These are phyloP conservation scores for Columba livia DNA, from an alignment of 2,113 vertebrate genomes.

Conservation along the genomic window DNA sequence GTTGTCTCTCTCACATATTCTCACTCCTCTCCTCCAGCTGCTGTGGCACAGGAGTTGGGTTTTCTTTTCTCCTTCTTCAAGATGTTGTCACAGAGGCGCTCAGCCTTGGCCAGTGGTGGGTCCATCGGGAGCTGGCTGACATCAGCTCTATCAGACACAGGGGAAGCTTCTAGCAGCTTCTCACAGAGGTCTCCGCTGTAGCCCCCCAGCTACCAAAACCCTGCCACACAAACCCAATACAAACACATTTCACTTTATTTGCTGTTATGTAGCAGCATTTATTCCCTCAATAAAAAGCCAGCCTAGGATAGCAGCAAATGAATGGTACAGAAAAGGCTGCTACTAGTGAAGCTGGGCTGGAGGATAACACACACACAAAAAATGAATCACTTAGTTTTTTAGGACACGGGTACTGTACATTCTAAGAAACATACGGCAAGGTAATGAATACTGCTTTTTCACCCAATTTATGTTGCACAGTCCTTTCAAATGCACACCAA, in stretches of 20 bases:
- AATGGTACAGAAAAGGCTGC: not conserved
- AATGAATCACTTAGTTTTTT: not conserved
- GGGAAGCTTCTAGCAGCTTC: not conserved
- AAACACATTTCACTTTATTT: conserved; percentile 28
- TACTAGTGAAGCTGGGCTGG: not conserved
- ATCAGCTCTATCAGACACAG: not conserved
- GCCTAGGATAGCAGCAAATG: not conserved
- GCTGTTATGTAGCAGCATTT: conserved; percentile 12
- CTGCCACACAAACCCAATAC: not conserved
- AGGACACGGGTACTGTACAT: fast-evolving
- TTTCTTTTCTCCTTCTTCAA: no score
- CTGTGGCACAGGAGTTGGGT: no score
- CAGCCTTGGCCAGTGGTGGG: not conserved
- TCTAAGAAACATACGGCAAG: not conserved
- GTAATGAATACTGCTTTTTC: not conserved
- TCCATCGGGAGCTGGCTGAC: not conserved
- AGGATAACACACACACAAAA: not conserved
- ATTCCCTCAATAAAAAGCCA: conserved; percentile 32
- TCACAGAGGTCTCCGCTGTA: not conserved
- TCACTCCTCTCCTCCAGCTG: no score
- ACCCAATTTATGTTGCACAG: not conserved
- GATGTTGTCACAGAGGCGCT: not conserved
- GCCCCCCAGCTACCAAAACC: not conserved
- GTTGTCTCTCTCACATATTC: no score
- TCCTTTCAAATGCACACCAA: not conserved